These are phyloP conservation scores for Caenorhabditis sp. DNA, from an alignment of 2,888 invertebrate genomes.

Conservation along the genomic window DNA sequence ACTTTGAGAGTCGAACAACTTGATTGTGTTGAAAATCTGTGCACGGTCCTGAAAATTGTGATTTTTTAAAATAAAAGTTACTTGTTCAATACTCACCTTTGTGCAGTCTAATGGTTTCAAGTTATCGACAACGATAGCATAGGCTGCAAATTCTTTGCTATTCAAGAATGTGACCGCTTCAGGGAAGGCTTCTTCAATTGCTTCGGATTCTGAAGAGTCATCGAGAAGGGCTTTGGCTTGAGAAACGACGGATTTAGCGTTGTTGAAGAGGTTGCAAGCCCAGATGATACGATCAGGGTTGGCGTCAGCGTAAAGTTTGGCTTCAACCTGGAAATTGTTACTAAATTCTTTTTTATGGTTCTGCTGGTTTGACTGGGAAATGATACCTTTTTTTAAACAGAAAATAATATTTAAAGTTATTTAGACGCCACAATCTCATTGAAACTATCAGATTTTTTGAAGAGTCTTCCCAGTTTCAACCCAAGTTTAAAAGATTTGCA, in stretches of 20 bases:
- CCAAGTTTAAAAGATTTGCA: too few species aligned
- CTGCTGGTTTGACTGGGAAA: too few species aligned
- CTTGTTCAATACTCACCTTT: constrained; percentile 1
- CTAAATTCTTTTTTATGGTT: too few species aligned
- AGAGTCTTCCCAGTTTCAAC: too few species aligned
- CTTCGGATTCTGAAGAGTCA: constrained; percentile 17
- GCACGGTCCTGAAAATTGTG: constrained; percentile 17
- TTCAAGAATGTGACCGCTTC: constrained; percentile 26
- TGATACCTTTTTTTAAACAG: too few species aligned
- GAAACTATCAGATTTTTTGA: too few species aligned
- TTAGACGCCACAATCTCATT: too few species aligned
- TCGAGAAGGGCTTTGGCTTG: constrained; percentile 21
- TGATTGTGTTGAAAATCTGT: constrained; percentile 37
- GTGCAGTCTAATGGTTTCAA: constrained; percentile 33
- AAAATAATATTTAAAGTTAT: too few species aligned
- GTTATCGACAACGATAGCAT: constrained; percentile 21
- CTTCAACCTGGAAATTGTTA: constrained; percentile 37
- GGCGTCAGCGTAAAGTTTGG: constrained; percentile 29
- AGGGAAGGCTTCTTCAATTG: constrained; percentile 32
- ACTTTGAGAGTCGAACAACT: constrained; percentile 25
- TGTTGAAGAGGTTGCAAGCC: constrained; percentile 42
- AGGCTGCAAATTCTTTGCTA: constrained; percentile 40
- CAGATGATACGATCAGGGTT: constrained; percentile 37
- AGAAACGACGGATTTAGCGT: constrained; percentile 10
- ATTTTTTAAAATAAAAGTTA: too few species aligned